Evolutionary conservation across 2,888 invertebrate genomes (phyloP).

Genomic region (Cephonodes hylas): DNA sequence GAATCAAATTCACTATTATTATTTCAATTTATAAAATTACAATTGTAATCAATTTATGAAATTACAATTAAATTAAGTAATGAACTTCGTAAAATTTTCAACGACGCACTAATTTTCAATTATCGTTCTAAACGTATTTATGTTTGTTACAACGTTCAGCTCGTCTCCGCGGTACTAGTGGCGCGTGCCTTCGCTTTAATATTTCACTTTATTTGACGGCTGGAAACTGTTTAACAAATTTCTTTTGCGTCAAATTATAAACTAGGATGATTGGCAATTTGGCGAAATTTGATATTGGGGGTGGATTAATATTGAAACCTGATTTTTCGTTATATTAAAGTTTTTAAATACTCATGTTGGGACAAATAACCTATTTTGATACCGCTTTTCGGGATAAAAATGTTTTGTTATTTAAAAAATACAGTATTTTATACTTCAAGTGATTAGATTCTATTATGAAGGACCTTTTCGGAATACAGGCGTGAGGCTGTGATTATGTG

Average conservation of each 20-base stretch:
- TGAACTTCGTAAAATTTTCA: background rate
- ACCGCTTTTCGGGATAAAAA: too few species aligned
- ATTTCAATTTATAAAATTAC: too few species aligned
- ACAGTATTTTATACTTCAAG: too few species aligned
- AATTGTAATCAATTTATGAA: too few species aligned
- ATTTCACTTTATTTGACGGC: slow-evolving; percentile 31
- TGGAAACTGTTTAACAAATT: slow-evolving; percentile 28
- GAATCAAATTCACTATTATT: too few species aligned
- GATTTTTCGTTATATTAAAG: background rate
- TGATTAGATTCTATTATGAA: too few species aligned
- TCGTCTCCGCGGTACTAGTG: slow-evolving; percentile 9
- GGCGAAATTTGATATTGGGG: background rate
- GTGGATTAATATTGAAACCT: background rate
- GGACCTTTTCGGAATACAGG: too few species aligned
- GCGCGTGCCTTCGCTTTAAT: slow-evolving; percentile 40
- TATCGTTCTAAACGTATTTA: slow-evolving; percentile 14
- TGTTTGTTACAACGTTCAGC: slow-evolving; percentile 38
- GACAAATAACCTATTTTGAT: background rate
- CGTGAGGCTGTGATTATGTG: too few species aligned
- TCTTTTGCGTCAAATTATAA: background rate
- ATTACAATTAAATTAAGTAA: too few species aligned
- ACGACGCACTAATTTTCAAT: background rate
- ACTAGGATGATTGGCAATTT: background rate
- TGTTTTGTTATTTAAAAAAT: too few species aligned
- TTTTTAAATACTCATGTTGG: background rate